Evolutionary conservation across 1,140 invertebrate genomes (phyloP), one percentile per base, ranked within the genome.

Genomic region (Cotesia vestalis): DNA sequence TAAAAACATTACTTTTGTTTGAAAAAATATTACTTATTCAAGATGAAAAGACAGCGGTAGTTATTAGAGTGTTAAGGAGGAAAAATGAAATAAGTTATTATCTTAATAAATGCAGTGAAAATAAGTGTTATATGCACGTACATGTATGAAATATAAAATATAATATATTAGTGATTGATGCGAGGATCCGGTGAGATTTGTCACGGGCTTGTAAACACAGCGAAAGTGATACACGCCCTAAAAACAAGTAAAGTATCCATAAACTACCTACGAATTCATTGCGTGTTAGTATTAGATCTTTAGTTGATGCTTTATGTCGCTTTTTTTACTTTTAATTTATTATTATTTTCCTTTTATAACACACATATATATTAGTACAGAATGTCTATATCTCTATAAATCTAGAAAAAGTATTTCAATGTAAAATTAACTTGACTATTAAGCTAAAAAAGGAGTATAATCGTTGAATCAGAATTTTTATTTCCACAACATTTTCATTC

Each of bases 181-280:
- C 77, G 78, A 81, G 79, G 79, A 82, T 80, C 76, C 77, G 66
- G 66, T 76, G 76, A 76, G 78, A 76, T 81, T 66, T 78, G 78
- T 84, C 82, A 81, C 79, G 82, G 79, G 57, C 74, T 73, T 73
- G 75, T 76, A 76, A 74, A 69, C 78, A 78, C 72, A 78, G 82
- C 78, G 81, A 83, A 83, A 83, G 81, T 85, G 79, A 82, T 78
- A 78, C 62, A 71, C 59, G 60, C 61, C 36, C 20, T 1, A n/a
- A 69, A 69, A 38, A 69, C 34, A 14, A 71, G 36, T 20, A 52
- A 66, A 35, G 9, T 27, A 27, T 27, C 27, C 27, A 27, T 27
- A 27, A 27, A 27, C 27, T 27, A 27, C 27, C 27, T 27, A 27
- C 27, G 27, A 27, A 27, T 27, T 27, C 27, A 66, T 71, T 71